phyloP scores from a whole-genome alignment of 2,113 vertebrate genomes.

The Oxyruncus cristatus region DNA sequence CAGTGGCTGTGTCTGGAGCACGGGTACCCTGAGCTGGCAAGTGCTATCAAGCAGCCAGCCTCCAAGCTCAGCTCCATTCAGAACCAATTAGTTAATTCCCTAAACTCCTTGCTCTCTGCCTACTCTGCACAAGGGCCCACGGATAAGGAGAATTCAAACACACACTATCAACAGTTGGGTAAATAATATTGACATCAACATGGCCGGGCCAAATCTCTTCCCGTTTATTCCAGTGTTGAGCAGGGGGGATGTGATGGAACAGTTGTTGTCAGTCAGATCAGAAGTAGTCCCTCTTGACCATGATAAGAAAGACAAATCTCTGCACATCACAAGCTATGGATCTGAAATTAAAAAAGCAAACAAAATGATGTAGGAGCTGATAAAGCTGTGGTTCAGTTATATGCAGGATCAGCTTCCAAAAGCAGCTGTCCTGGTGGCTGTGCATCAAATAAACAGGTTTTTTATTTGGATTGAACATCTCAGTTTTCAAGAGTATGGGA shows the following conservation, averaged over 20 bases:
- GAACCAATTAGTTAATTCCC: constrained; percentile 92
- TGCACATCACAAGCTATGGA: neutral
- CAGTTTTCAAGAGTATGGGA: neutral
- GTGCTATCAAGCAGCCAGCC: constrained; percentile 81
- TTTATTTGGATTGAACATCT: neutral
- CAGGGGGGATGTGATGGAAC: neutral
- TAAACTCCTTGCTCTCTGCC: constrained; percentile 91
- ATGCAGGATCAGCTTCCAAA: neutral
- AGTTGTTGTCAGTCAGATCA: neutral
- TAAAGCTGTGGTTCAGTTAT: neutral
- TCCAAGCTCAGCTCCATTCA: constrained; percentile 98
- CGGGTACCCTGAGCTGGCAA: constrained; percentile 82
- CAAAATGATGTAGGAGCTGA: neutral
- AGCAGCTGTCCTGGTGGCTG: neutral
- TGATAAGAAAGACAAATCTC: neutral
- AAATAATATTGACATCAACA: constrained; percentile 12
- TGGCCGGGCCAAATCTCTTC: neutral
- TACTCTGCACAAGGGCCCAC: constrained; percentile 80
- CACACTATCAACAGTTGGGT: constrained; percentile 68
- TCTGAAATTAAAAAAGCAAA: neutral
- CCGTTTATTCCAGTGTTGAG: neutral
- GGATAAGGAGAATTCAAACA: constrained; percentile 61
- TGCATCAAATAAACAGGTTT: neutral
- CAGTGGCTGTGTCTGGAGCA: constrained; percentile 94
- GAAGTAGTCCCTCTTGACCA: neutral